Conservation (phyloP, 1,140 invertebrate species). For the Matsumurasca onukii region DNA sequence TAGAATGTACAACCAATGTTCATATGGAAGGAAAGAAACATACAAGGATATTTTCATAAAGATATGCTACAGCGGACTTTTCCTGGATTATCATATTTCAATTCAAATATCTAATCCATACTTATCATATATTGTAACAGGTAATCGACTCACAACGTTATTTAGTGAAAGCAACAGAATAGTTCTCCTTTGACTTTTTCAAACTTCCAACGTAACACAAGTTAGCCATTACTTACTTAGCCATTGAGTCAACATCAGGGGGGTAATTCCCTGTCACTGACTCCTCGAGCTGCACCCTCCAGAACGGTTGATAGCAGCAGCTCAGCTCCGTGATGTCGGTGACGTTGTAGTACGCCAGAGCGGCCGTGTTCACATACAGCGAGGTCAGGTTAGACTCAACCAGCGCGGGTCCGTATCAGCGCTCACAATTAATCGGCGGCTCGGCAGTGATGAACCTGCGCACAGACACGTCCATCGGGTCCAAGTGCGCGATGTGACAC, state of each 20-base stretch:
- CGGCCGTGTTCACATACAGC: conserved; percentile 35
- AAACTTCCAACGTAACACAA: no score
- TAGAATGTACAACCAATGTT: no score
- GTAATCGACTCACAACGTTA: no score
- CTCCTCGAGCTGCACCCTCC: conserved; percentile 46
- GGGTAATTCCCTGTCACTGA: background rate
- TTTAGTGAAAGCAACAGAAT: no score
- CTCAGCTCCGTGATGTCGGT: conserved; percentile 30
- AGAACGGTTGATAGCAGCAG: conserved; percentile 52
- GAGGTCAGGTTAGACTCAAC: conserved; percentile 39
- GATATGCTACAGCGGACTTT: no score
- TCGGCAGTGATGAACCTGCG: conserved; percentile 28
- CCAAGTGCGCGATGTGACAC: conserved; percentile 76
- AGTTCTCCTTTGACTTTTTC: no score
- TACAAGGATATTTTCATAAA: background rate
- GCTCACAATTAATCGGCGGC: conserved; percentile 31
- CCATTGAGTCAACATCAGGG: conserved; percentile 17
- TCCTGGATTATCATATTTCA: no score
- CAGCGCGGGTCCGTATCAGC: conserved; percentile 16
- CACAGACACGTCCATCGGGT: conserved; percentile 60
- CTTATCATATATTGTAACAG: no score
- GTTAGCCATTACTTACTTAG: conserved; percentile 24
- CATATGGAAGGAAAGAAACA: no score
- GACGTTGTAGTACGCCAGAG: conserved; percentile 34
- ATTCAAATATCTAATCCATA: no score